Percentiles rank a stretch among this genome's conserved stretches.
These are phyloP conservation scores for Sternotherus odoratus DNA, from an alignment of 2,797 vertebrate genomes.

Conservation along the genomic window DNA sequence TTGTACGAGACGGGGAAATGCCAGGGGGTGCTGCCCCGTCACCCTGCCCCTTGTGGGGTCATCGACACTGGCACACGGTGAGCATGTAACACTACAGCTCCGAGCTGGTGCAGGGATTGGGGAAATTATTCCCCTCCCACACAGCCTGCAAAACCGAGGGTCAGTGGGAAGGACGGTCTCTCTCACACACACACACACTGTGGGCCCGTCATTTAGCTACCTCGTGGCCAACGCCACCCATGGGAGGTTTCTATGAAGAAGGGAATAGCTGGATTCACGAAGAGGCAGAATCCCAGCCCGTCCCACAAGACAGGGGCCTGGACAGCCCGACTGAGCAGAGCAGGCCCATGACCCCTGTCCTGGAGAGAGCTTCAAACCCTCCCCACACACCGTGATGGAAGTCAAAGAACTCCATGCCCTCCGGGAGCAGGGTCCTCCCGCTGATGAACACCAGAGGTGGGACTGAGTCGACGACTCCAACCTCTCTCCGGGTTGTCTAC, in stretches of 20 bases:
- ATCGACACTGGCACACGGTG: neutral
- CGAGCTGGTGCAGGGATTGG: neutral
- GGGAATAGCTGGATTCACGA: neutral
- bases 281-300: neutral
- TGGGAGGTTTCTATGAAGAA: neutral
- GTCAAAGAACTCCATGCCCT: neutral
- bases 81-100: neutral
- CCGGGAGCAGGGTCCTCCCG: neutral
- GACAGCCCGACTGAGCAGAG: neutral
- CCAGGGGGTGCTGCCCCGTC: neutral
- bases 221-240: neutral
- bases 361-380: neutral
- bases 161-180: neutral
- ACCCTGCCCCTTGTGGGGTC: neutral
- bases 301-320: neutral
- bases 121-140: too few species aligned
- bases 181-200: neutral
- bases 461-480: neutral
- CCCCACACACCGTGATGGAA: neutral
- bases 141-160: neutral
- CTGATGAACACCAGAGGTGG: neutral
- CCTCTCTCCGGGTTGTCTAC: neutral
- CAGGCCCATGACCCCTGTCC: neutral
- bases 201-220: neutral
- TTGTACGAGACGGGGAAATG: neutral